Evolutionary conservation across 2,113 vertebrate species (phyloP), one percentile per base, ranked within the genome.

Genomic region (Dipodomys stephensi): DNA sequence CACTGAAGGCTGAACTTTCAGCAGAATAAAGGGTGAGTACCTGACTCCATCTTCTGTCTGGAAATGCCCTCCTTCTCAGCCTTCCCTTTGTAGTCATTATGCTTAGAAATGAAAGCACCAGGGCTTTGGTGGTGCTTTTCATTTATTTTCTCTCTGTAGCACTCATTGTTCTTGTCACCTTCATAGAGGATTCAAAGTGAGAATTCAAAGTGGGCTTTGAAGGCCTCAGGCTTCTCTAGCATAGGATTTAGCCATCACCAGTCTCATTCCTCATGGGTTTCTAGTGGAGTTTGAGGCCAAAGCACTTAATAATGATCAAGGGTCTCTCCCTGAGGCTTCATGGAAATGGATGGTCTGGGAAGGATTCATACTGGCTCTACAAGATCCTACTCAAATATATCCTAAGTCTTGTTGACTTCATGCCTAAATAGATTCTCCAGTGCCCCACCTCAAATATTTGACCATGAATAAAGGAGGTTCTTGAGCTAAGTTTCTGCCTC

Each of bases 401-500:
- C 39, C 18, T 71, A 49, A 76, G 22, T 8, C 67, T 57, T 68
- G 77, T 69, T 84, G 39, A 18, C 30, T 28, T 93, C n/a, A 88
- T 87, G 19, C 90, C 30, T 92, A 73, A 49, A 53, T 83, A 74
- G 60, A 89, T 12, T 68, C 35, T 9, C 46, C 19, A 46, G 13
- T 84, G 49, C 8, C 39, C 44, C 67, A 74, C 74, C 85, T 85
- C 23, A 89, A 92, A 32, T 53, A 80, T 60, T 10, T 80, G 46
- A 89, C 15, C 6, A 19, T 85, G 25, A 74, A 74, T 57, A 89
- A 89, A 88, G 28, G 39, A 57, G 18, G 62, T 76, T 74, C 49
- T 74, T 88, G 64, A 91, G n/a, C 20, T 83, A 94, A 30, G 74
- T 80, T 88, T 89, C 65, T 68, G 32, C 89, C 74, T 92, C 49